A percentile compares a stretch with the other conserved stretches of the same genome.
phyloP scores from a whole-genome alignment of 2,888 invertebrate species.

The Drosophila merina region DNA sequence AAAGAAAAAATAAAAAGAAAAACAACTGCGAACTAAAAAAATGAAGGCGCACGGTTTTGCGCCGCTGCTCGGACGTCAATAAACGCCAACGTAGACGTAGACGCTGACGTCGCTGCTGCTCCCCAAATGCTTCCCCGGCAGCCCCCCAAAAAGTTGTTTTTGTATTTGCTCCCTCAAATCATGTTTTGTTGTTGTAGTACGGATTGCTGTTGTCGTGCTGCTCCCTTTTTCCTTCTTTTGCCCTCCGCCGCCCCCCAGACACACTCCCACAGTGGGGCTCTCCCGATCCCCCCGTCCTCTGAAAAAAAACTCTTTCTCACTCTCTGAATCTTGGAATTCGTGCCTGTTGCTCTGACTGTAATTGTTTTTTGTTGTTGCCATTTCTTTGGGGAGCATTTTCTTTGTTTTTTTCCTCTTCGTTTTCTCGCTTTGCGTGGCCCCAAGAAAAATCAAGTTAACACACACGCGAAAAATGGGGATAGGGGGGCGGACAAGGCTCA shows the following conservation, averaged over 20 bases:
- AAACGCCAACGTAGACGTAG: conserved; percentile 47
- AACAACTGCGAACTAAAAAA: conserved; percentile 31
- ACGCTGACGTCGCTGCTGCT: conserved; percentile 43
- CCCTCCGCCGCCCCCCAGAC: background rate
- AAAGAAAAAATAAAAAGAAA: conserved; percentile 30
- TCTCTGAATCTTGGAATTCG: conserved; percentile 71
- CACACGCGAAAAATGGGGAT: conserved; percentile 59
- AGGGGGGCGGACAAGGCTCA: conserved; percentile 17
- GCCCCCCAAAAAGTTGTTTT: conserved; percentile 17
- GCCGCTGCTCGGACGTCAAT: conserved; percentile 64
- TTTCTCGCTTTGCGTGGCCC: conserved; percentile 46
- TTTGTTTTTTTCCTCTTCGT: conserved; percentile 66
- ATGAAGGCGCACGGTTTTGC: conserved; percentile 62
- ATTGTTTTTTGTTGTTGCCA: conserved; percentile 39
- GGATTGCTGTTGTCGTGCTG: conserved; percentile 30
- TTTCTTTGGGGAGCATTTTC: conserved; percentile 67
- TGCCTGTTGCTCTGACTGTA: conserved; percentile 60
- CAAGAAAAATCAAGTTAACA: conserved; percentile 77
- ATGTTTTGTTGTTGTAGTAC: conserved; percentile 7
- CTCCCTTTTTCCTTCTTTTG: conserved; percentile 20
- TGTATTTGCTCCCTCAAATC: background rate
- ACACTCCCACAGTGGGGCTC: conserved; percentile 10
- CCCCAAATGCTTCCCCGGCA: conserved; percentile 22
- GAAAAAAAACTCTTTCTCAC: background rate
- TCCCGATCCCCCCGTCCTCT: background rate